Evolutionary conservation across 2,113 vertebrate species (phyloP), one percentile per base, ranked within the genome.

Genomic region (Stigmatopora nigra): DNA sequence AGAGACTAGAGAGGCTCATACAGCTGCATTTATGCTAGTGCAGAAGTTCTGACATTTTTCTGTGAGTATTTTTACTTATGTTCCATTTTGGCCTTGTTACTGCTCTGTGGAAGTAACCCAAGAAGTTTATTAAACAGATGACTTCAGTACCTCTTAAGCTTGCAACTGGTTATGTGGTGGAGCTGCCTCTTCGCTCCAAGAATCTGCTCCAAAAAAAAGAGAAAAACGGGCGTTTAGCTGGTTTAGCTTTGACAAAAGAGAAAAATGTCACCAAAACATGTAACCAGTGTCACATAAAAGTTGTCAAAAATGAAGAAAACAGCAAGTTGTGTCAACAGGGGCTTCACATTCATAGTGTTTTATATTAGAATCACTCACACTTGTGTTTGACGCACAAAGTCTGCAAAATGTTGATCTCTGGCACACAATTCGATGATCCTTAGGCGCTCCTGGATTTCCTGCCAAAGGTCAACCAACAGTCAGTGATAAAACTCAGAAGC

Each of bases 361-460:
- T 35, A 13, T 13, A 9, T 7, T 22, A 22, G n/a, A 45, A 45
- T 22, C 19, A 91, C 94, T 98, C 87, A 97, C 94, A 92, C 91
- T 89, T 94, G 92, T 72, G 94, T 93, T 73, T 94, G 92, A 80
- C 88, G 90, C 69, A 95, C 87, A 78, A 97, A 96, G 69, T 95
- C 93, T 53, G 92, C 91, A 76, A 94, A 96, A 72, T 93, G 91
- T 20, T 90, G 89, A 67, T 97, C 95, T 65, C 88, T 92, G 77
- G 92, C 76, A 8, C 92, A 95, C 49, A 95, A 76, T 75, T 96
- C 92, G 73, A 96, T 86, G 80, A 97, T 92, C 84, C 91, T 91
- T 83, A 94, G 90, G 72, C 92, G 91, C 82, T 97, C 95, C 82
- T 95, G 91, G 86, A 96, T 93, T 84, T 95, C 93, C 95, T 98